Evolutionary conservation across 2,888 invertebrate species (phyloP).

Genomic region (Stenoptilia bipunctidactyla): DNA sequence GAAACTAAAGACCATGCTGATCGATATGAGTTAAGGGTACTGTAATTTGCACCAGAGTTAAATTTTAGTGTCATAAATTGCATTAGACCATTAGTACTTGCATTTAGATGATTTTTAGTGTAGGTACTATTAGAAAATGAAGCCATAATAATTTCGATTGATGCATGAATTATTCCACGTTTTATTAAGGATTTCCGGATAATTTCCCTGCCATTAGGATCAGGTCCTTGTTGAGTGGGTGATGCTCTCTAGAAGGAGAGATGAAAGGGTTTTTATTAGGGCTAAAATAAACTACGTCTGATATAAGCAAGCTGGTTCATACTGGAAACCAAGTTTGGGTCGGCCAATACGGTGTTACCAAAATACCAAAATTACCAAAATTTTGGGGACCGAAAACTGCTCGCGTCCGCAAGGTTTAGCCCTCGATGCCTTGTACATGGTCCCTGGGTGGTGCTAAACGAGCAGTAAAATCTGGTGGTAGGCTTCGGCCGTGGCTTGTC

Average conservation of each 20-base stretch:
- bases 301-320: background rate
- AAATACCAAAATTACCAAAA: too few species aligned
- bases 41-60: background rate
- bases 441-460: too few species aligned
- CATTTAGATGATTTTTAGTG: constrained; percentile 2
- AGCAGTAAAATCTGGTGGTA: too few species aligned
- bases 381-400: too few species aligned
- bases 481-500: too few species aligned
- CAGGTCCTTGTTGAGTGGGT: constrained; percentile 6
- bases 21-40: constrained; percentile 1
- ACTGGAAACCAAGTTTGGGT: constrained; percentile 1
- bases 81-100: background rate
- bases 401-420: too few species aligned
- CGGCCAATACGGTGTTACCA: background rate
- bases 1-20: constrained; percentile 2
- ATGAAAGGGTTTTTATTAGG: background rate
- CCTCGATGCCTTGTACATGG: too few species aligned
- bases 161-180: constrained; percentile 10
- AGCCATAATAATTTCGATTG: constrained; percentile 3
- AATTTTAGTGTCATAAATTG: constrained; percentile 1
- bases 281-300: background rate
- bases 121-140: constrained; percentile 1
- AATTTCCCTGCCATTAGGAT: constrained; percentile 9
- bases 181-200: constrained; percentile 8
- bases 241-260: constrained; percentile 9